phyloP scores from a whole-genome alignment of 2,888 invertebrate species.

The Scaptomyza caliginosa region DNA sequence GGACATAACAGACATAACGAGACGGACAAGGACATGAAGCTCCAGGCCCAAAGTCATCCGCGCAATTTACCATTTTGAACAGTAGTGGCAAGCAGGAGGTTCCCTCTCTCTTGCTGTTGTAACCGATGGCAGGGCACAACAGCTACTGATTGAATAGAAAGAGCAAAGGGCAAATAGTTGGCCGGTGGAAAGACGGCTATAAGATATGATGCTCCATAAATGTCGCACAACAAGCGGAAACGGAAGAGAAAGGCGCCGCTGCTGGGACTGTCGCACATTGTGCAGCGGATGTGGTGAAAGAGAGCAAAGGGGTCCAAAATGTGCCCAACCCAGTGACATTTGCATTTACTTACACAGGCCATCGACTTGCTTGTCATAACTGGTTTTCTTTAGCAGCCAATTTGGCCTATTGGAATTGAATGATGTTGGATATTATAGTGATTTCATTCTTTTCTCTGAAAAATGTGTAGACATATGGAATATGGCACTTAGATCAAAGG shows the following conservation, averaged over 20 bases:
- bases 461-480: constrained; percentile 2
- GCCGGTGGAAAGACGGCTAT: constrained; percentile 35
- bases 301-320: constrained; percentile 48
- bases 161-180: constrained; percentile 68
- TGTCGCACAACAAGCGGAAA: constrained; percentile 62
- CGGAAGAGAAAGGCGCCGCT: constrained; percentile 69
- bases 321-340: constrained; percentile 48
- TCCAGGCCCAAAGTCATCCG: constrained; percentile 24
- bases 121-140: constrained; percentile 35
- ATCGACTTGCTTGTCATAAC: constrained; percentile 22
- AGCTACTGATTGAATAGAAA: constrained; percentile 72
- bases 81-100: constrained; percentile 12
- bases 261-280: constrained; percentile 52
- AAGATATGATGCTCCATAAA: constrained; percentile 63
- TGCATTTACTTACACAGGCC: constrained; percentile 47
- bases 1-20: constrained; percentile 54
- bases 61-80: constrained; percentile 64
- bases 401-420: constrained; percentile 30
- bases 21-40: constrained; percentile 23
- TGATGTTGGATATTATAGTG: constrained; percentile 24
- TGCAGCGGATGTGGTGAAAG: constrained; percentile 63
- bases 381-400: constrained; percentile 26
- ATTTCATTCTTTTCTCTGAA: constrained; percentile 3
- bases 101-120: neutral
- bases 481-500: neutral